Conservation (phyloP, 64 coral and sea anemone genomes). For the Dendronephthya gigantea region DNA sequence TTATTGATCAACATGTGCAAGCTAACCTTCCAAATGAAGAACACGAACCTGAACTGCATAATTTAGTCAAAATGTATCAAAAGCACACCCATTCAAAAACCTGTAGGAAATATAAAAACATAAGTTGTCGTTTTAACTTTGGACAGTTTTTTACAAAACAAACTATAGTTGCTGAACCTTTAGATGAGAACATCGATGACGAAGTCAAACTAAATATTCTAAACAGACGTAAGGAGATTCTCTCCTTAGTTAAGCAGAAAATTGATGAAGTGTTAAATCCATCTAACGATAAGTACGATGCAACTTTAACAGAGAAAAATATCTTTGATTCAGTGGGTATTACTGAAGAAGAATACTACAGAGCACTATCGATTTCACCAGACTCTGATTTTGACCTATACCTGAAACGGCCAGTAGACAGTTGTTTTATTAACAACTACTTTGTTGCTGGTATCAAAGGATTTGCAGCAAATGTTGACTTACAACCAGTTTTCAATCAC, state of each 20-base stretch:
- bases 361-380: constrained; percentile 20
- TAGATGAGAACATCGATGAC: constrained; percentile 23
- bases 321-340: constrained; percentile 31
- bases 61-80: too few relatives aligned
- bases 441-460: constrained; percentile 32
- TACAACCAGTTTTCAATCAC: constrained; percentile 7
- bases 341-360: constrained; percentile 36
- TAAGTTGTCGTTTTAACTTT: constrained; percentile 21
- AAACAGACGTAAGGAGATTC: constrained; percentile 24
- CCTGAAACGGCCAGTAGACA: constrained; percentile 30
- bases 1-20: constrained; percentile 30
- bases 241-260: constrained; percentile 43
- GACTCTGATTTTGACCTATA: constrained; percentile 15
- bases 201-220: constrained; percentile 6
- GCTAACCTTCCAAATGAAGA: constrained; percentile 27
- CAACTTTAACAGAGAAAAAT: constrained; percentile 3
- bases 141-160: constrained; percentile 31
- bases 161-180: constrained; percentile 26
- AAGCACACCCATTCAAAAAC: too few relatives aligned
- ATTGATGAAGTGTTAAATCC: constrained; percentile 8
- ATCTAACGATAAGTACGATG: constrained; percentile 13
- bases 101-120: not conserved
- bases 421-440: not conserved
- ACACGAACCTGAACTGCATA: too few relatives aligned
- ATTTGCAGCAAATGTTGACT: constrained; percentile 16